Conservation (phyloP, 2,797 vertebrate species). For the Squalus acanthias region DNA sequence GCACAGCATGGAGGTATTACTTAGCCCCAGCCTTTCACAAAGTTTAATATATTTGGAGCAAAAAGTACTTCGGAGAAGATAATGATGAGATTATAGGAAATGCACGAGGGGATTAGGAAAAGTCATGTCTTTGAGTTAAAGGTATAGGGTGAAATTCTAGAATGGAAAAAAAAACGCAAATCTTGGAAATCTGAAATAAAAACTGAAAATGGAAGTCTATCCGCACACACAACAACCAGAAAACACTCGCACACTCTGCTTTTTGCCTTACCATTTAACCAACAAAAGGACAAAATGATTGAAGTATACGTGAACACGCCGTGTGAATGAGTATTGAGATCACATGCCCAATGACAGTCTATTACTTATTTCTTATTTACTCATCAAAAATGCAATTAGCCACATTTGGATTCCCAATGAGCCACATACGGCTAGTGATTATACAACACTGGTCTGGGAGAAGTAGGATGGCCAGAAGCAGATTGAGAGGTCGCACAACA, state of each 20-base stretch:
- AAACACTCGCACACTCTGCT: neutral
- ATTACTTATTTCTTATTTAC: neutral
- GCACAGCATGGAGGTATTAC: neutral
- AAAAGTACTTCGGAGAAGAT: neutral
- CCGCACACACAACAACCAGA: neutral
- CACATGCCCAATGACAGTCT: neutral
- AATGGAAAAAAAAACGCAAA: neutral
- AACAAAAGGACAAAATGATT: too few relatives aligned
- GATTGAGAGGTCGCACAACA: too few relatives aligned
- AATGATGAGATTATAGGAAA: neutral
- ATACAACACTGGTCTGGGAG: neutral
- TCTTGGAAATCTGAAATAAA: neutral
- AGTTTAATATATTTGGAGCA: neutral
- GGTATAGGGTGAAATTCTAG: neutral
- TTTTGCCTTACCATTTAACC: neutral
- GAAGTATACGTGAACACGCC: neutral
- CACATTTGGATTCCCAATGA: neutral
- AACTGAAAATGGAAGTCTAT: neutral
- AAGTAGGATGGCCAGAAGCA: neutral
- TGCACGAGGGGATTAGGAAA: neutral
- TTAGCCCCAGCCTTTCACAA: neutral
- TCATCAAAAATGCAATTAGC: neutral
- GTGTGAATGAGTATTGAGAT: neutral
- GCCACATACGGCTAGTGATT: neutral
- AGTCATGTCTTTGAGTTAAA: neutral